These are phyloP conservation scores for Perognathus longimembris DNA, from an alignment of 2,113 vertebrate genomes.

Conservation along the genomic window DNA sequence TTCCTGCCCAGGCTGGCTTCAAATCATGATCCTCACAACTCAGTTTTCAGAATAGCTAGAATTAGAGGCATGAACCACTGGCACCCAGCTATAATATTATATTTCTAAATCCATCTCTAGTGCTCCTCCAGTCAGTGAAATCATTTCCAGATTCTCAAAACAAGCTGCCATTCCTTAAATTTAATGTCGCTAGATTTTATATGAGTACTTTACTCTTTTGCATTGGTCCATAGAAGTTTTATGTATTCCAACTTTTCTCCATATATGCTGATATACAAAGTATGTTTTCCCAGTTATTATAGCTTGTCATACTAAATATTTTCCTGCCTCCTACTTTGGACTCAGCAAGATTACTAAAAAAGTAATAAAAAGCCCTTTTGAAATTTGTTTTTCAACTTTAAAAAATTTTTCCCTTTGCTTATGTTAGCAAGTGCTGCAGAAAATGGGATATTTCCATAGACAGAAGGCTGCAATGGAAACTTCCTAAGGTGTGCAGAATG, in stretches of 20 bases:
- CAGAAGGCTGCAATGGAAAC: background rate
- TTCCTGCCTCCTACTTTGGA: background rate
- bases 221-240: background rate
- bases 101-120: background rate
- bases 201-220: background rate
- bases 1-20: too few species aligned
- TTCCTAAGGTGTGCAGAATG: rapidly evolving
- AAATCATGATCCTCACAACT: too few species aligned
- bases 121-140: background rate
- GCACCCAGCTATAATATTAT: too few species aligned
- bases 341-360: background rate
- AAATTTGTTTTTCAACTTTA: background rate
- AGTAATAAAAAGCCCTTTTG: background rate
- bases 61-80: too few species aligned
- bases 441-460: background rate
- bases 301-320: background rate
- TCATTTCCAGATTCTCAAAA: background rate
- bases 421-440: background rate
- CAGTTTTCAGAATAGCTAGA: too few species aligned
- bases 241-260: background rate
- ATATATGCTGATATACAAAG: background rate
- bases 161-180: background rate
- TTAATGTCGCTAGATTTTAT: background rate
- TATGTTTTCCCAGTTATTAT: background rate
- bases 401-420: background rate